Evolutionary conservation across 2,113 vertebrate species (phyloP), one percentile per base, ranked within the genome.

Genomic region (Syrmaticus mikado): DNA sequence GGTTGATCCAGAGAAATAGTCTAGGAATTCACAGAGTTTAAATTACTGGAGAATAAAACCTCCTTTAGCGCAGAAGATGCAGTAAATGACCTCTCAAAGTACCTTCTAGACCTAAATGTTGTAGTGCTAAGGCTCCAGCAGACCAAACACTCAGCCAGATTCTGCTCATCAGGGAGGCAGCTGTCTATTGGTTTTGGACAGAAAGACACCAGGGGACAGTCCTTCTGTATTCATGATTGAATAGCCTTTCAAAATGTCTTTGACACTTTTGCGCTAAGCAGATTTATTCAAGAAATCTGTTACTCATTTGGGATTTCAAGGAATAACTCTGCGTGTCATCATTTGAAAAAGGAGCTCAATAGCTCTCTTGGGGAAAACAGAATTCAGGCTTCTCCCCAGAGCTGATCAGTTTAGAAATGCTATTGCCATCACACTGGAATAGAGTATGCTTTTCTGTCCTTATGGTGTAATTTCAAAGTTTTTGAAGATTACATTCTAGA

Each of bases 231-330:
- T 75, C 67, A 57, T 2, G 0, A 89, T 27, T 22, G 30, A 93
- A 85, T 45, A 86, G 28, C 27, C 14, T 84, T 81, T 62, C 68
- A 72, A 41, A 90, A 75, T 8, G 8, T n/a, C 72, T 64, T 75
- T 81, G 80, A 90, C 89, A 74, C 13, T 64, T 80, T 25, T 75
- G 80, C 52, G 72, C 53, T 88, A 58, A 50, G 76, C 65, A 77
- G 80, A 90, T 58, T 15, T 13, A 65, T 7, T n/a, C 38, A 75
- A 91, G 45, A 75, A 91, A 83, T 79, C 74, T 82, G 48, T 46
- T 48, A 72, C 70, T 36, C 32, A 3, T 88, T 86, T 88, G 82
- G 68, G 82, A 91, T 92, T 87, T 94, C 90, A 90, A 95, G 90
- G 80, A 85, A 86, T 75, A 79, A 43, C 53, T 91, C 68, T 41